Conservation (phyloP, 2,113 vertebrate species). For the Colaptes auratus region DNA sequence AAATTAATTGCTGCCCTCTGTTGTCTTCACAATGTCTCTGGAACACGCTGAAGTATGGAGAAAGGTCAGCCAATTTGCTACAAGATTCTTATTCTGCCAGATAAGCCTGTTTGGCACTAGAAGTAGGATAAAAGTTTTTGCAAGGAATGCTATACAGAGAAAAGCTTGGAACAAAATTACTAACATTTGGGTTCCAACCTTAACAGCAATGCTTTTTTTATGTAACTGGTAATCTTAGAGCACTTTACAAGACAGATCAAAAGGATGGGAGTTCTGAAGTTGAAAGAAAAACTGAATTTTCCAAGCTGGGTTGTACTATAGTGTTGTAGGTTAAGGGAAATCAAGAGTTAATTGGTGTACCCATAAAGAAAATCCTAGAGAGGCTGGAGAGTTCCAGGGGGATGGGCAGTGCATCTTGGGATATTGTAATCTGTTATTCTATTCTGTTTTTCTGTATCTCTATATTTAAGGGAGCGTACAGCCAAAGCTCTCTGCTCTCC, state of each 20-base stretch:
- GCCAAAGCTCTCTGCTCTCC: too few species aligned
- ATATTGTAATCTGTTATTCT: too few species aligned
- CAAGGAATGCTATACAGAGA: not conserved
- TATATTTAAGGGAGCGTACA: too few species aligned
- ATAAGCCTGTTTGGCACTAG: not conserved
- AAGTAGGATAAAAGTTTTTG: not conserved
- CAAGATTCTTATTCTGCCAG: not conserved
- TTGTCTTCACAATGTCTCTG: not conserved
- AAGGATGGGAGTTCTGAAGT: not conserved
- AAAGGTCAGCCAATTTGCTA: slow-evolving; percentile 9
- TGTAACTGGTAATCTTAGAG: not conserved
- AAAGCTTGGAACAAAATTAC: not conserved
- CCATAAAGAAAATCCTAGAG: too few species aligned
- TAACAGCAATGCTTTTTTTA: not conserved
- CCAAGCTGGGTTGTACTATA: not conserved
- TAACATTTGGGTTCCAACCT: not conserved
- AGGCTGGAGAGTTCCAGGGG: too few species aligned
- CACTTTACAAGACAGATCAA: not conserved
- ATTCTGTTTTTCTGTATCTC: too few species aligned
- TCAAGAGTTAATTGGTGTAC: too few species aligned
- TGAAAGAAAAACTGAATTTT: not conserved
- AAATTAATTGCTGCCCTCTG: slow-evolving; percentile 29
- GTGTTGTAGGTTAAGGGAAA: too few species aligned
- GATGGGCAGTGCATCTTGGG: too few species aligned
- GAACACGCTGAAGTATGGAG: slow-evolving; percentile 26